Base-by-base conservation (phyloP, 2,888 invertebrate genomes). In the Nemoura dubitans region DNA sequence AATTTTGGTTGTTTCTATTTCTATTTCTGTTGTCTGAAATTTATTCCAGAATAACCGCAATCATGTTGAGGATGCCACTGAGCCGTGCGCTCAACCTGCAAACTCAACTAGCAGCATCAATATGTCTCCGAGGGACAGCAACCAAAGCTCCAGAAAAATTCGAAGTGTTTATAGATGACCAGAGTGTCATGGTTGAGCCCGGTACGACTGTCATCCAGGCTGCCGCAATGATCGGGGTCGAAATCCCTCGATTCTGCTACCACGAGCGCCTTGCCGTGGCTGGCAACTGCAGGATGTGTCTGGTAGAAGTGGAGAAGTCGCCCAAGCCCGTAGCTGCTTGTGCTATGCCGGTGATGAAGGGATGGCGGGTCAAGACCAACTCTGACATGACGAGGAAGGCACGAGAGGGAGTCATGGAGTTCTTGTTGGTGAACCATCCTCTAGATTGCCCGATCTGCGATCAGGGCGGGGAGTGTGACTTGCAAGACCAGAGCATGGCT, bases 281-380 rank as follows among this genome's bases (percentile, higher is more conserved):
- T 89, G 99, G 99, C 82, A 99, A 99, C 93, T 99, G 99, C 91
- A 95, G 99, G 88, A 99, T 99, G 99, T 99, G 99, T 92, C 93
- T 99, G 36, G 99, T 99, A 0, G 99, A 99, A 92, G 98, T 99
- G 16, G 99, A 99, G 91, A 99, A 98, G 91, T 98, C 98, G 78
- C 96, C 98, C 0, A 98, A 99, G 93, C 99, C 99, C 0, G 97
- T 98, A 0, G 99, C 99, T 10, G 98, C 99, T 0, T 99, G 99
- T 92, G 99, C 99, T 21, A 99, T 99, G 99, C 99, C 99, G 0
- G 99, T 99, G 0, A 98, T 99, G 99, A 99, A 99, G 92, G 99
- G 99, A n/a, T 98, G 98, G 99, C 95, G 97, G 89, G 95, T 99
- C 27, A 99, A 99, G 92, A 99, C 99, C 27, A 97, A 99, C 91